phyloP scores from a whole-genome alignment of 2,888 invertebrate species.

The Sisyra terminalis region DNA sequence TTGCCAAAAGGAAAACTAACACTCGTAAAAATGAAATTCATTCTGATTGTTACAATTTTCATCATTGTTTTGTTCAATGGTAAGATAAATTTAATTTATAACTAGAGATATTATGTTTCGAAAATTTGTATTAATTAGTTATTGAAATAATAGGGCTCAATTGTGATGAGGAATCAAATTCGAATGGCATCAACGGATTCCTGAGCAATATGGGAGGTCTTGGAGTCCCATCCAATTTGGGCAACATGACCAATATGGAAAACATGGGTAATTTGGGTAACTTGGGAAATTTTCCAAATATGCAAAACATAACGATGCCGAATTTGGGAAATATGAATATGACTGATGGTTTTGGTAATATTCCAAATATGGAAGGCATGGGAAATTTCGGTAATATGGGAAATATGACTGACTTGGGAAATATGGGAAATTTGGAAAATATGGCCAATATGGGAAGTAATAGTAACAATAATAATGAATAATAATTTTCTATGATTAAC shows the following conservation, averaged over 20 bases:
- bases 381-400: neutral
- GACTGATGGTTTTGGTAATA: neutral
- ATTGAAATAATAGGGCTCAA: too few species aligned
- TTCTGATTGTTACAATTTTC: too few species aligned
- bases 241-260: neutral
- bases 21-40: too few species aligned
- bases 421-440: neutral
- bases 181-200: too few species aligned
- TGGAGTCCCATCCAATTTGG: too few species aligned
- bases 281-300: neutral
- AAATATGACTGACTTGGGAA: neutral
- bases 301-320: neutral
- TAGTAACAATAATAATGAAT: neutral
- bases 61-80: too few species aligned
- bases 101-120: too few species aligned
- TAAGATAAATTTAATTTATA: too few species aligned
- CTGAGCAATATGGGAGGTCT: too few species aligned
- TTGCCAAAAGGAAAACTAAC: too few species aligned
- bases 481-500: neutral
- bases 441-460: neutral
- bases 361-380: neutral
- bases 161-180: too few species aligned
- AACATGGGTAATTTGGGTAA: neutral
- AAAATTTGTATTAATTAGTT: too few species aligned
- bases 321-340: neutral